These are phyloP conservation scores for Beris chalybata DNA, from an alignment of 2,888 invertebrate genomes.

Conservation along the genomic window DNA sequence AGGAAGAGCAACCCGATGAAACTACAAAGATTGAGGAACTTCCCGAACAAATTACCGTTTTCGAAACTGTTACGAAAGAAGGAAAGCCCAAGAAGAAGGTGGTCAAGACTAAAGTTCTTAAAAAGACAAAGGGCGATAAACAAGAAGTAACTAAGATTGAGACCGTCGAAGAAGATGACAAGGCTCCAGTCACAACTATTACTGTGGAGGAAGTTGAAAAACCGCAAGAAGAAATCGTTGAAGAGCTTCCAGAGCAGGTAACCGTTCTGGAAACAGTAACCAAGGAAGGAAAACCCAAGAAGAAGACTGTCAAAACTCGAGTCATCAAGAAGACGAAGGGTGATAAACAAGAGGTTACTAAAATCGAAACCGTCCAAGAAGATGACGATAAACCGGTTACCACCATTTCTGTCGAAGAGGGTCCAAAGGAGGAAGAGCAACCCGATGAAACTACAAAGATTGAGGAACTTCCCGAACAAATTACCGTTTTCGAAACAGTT, in stretches of 20 bases:
- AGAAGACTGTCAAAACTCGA: too few species aligned
- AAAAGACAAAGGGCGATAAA: conserved; percentile 45
- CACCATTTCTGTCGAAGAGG: conserved; percentile 44
- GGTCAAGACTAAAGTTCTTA: conserved; percentile 49
- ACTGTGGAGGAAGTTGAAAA: conserved; percentile 47
- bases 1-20: conserved; percentile 41
- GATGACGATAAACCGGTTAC: conserved; percentile 52
- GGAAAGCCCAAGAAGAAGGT: conserved; percentile 45
- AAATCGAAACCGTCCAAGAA: conserved; percentile 53
- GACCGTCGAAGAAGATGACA: conserved; percentile 51
- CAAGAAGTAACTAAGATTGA: conserved; percentile 51
- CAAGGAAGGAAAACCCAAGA: too few species aligned
- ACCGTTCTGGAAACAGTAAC: too few species aligned
- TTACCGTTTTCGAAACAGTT: conserved; percentile 47
- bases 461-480: conserved; percentile 48
- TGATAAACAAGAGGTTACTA: conserved; percentile 44
- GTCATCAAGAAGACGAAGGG: too few species aligned
- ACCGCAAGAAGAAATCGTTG: too few species aligned
- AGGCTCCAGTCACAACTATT: conserved; percentile 47
- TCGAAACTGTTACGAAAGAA: conserved; percentile 31
- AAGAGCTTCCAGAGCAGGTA: too few species aligned
- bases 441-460: conserved; percentile 38
- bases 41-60: conserved; percentile 36
- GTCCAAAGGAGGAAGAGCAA: conserved; percentile 1
- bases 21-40: conserved; percentile 35